Evolutionary conservation across 2,797 vertebrate genomes (phyloP).

Genomic region (Liparis tanakae): DNA sequence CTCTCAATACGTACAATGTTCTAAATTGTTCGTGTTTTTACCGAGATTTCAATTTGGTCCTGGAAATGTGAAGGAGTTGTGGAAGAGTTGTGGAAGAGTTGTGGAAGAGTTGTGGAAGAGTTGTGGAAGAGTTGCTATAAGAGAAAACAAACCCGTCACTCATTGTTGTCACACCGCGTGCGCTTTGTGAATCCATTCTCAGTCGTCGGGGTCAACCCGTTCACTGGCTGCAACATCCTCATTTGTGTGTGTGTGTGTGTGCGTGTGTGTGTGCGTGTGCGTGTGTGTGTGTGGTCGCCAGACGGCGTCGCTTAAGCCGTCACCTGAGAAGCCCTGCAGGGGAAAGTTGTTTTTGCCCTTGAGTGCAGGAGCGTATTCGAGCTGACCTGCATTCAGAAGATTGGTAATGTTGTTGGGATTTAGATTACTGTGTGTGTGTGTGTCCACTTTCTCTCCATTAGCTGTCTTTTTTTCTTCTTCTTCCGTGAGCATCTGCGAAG

Average conservation of each 20-base stretch:
- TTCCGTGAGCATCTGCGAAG: conserved; percentile 17
- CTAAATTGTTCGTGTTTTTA: too few relatives aligned
- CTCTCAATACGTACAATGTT: too few relatives aligned
- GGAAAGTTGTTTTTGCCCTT: conserved; percentile 69
- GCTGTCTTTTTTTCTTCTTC: background rate
- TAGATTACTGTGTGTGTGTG: conserved; percentile 29
- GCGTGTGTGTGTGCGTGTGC: conserved; percentile 15
- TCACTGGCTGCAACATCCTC: conserved; percentile 49
- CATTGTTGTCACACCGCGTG: background rate
- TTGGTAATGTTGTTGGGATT: conserved; percentile 62
- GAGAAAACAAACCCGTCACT: conserved; percentile 5
- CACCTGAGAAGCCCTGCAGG: conserved; percentile 55
- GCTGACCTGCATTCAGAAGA: conserved; percentile 62
- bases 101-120: too few relatives aligned
- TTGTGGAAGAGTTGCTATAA: too few relatives aligned
- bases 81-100: too few relatives aligned
- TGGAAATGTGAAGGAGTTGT: too few relatives aligned
- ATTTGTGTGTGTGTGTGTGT: conserved; percentile 54
- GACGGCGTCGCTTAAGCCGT: conserved; percentile 52
- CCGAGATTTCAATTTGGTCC: too few relatives aligned
- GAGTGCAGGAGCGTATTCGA: conserved; percentile 41
- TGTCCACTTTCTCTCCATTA: conserved; percentile 5
- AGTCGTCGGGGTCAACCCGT: conserved; percentile 13
- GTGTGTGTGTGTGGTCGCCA: conserved; percentile 13
- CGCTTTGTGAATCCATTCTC: background rate